Base-by-base conservation (phyloP, 2,797 vertebrate genomes). In the Tauraco hartlaubi region DNA sequence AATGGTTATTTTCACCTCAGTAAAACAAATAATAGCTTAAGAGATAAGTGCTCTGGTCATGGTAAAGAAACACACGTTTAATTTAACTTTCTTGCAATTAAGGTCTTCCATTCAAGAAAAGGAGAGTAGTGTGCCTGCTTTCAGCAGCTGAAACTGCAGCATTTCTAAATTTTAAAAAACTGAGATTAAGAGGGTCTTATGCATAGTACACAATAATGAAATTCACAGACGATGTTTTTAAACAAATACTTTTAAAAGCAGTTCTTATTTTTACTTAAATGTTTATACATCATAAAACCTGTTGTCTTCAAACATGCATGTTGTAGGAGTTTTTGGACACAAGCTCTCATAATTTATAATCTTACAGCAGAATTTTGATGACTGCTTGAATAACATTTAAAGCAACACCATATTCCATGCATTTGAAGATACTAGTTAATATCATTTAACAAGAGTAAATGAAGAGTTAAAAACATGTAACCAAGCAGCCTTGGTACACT, bases 221-320 rank as follows among this genome's bases (percentile, higher is more conserved):
- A 61, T 26, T 68, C 33, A 84, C 5, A 54, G 49, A 22, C 44
- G 19, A 62, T 81, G 37, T 64, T 90, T 84, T 88, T 61, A 72
- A 96, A 62, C 9, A 54, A 37, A 35, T 43, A 25, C 25, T 75
- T 83, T 84, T 35, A 0, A 26, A 83, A 84, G 25, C 46, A 39
- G 62, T 61, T 48, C 51, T n/a, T 80, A 64, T 81, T 93, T 90
- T 90, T 78, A 62, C 59, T 92, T 61, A 78, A 88, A 93, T 72
- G 19, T 94, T 96, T 89, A 76, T 64, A 92, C 29, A 81, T 69
- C 13, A 51, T 35, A 69, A 90, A 88, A 55, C 46, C 46, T 67
- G 66, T 54, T 5, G 0, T 39, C 62, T 78, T 81, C 88, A 88
- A 81, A 72, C 46, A 75, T 17, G 43, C 6, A 72, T 7, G 39